Base-by-base conservation (phyloP, 1,140 invertebrate genomes). In the Penaeus chinensis region DNA sequence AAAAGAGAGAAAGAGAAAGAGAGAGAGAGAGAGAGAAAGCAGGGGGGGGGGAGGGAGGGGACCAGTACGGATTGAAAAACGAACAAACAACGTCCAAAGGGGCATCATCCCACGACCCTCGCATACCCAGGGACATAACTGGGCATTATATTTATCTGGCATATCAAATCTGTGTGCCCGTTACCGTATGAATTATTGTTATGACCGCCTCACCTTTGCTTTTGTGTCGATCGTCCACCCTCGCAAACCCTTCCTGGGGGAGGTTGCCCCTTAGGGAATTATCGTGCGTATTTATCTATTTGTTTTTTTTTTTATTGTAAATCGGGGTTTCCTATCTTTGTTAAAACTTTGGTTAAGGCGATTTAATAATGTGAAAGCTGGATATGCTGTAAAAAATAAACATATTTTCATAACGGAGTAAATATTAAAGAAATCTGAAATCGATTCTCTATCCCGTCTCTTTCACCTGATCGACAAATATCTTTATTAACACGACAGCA, bases 151-250 rank as follows among this genome's bases (percentile, higher is more conserved):
- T 87, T 63, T 87, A 76, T 87, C 78, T 87, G 85, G 85, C 85
- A 87, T 87, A 87, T 87, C 85, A 87, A 87, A 87, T 87, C 85
- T 65, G 81, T 63, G 76, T 87, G 85, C 79, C 85, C 85, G 85
- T 87, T 87, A 87, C 78, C 85, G 61, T 87, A 87, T 87, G 85
- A 87, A 76, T 82, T 87, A 87, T 81, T 87, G 79, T 87, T 87
- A 82, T 87, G 85, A 82, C 85, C 79, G 79, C 76, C 79, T 77
- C 85, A 87, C 85, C 85, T 87, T 37, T 18, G 65, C 79, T 60
- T 66, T 87, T 81, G 78, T 87, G 24, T 27, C 65, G 16, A 32
- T 22, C 27, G 27, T 65, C 69, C 85, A 82, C 79, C 79, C 85
- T 62, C 85, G 47, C 84, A 47, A 80, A 18, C 47, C 84, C 54